These are phyloP conservation scores for Sinotaia quadrata DNA, from an alignment of 2,888 invertebrate species.

Conservation along the genomic window DNA sequence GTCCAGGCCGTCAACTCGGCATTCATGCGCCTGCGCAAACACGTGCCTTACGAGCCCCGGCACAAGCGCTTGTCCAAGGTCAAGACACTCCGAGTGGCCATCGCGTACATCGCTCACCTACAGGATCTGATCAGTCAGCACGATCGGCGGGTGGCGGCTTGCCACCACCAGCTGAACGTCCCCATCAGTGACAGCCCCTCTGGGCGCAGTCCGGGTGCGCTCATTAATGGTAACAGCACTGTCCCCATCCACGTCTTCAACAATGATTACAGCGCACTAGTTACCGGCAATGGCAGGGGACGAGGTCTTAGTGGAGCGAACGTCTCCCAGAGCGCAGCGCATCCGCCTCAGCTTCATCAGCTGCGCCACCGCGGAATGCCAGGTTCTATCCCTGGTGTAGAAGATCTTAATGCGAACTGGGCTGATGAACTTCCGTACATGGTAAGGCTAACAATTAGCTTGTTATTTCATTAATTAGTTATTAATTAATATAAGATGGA, in stretches of 20 bases:
- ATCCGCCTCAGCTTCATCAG: too few relatives aligned
- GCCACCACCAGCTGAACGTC: slow-evolving; percentile 10
- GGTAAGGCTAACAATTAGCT: too few relatives aligned
- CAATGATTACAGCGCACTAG: background rate
- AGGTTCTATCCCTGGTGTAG: too few relatives aligned
- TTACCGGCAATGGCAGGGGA: too few relatives aligned
- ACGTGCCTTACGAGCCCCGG: slow-evolving; percentile 76
- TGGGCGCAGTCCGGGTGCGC: background rate
- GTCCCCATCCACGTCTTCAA: background rate
- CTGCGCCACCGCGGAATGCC: too few relatives aligned
- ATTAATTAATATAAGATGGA: too few relatives aligned
- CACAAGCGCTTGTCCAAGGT: slow-evolving; percentile 77
- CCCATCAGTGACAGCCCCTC: slow-evolving; percentile 5
- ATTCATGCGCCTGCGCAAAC: slow-evolving; percentile 76
- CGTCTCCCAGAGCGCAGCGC: too few relatives aligned
- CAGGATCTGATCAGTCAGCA: slow-evolving; percentile 72
- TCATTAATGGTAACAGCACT: background rate
- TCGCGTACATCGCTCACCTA: slow-evolving; percentile 77
- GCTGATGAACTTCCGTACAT: too few relatives aligned
- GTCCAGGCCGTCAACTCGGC: slow-evolving; percentile 80
- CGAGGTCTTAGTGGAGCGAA: too few relatives aligned
- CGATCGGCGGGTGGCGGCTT: slow-evolving; percentile 41
- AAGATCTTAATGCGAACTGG: too few relatives aligned
- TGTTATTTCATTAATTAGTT: too few relatives aligned
- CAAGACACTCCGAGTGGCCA: slow-evolving; percentile 77